Evolutionary conservation across 2,888 invertebrate species (phyloP), one percentile per base, ranked within the genome.

Genomic region (Lasius fuliginosus): DNA sequence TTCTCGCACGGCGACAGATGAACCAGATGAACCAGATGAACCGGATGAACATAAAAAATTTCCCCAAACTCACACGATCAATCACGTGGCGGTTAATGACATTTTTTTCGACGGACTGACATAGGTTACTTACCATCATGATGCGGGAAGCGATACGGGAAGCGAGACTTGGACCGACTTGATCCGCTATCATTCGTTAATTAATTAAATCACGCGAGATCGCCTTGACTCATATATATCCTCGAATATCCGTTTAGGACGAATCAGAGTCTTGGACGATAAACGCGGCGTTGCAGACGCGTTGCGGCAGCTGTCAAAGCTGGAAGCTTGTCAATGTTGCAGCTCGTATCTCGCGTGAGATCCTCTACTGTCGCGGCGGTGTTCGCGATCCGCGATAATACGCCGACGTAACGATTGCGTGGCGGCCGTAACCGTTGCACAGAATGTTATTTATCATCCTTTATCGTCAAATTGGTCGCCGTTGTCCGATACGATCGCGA

Each of bases 51-150:
- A 11, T n/a, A 5, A 12, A 42, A 40, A 65, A 67, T 33, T 30
- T 33, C 33, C 8, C 18, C 15, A 67, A 3, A 5, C 5, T 36
- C 23, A 8, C 5, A 12, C 23, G 65, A 53, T 53, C 53, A 53
- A 53, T 67, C 40, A 23, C 42, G n/a, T 36, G 36, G 40, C 42
- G 65, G 12, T 60, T 18, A 42, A 30, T 27, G 42, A 74, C 36
- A 58, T 27, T 30, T 27, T 27, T 40, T n/a, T 27, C 75, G 15
- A 6, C 15, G 3, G 11, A 11, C 15, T 11, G 3, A 18, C 60
- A 6, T 12, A 74, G 74, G 74, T 60, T 60, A 73, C 58, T 73
- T 60, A 74, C 74, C 42, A 60, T 74, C 30, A 30, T 60, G 30
- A 73, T 6, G 27, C 40, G 23, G 23, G 33, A 49, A 75, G 46